These are phyloP conservation scores for Achroia grisella DNA, from an alignment of 1,140 invertebrate genomes.

Conservation along the genomic window DNA sequence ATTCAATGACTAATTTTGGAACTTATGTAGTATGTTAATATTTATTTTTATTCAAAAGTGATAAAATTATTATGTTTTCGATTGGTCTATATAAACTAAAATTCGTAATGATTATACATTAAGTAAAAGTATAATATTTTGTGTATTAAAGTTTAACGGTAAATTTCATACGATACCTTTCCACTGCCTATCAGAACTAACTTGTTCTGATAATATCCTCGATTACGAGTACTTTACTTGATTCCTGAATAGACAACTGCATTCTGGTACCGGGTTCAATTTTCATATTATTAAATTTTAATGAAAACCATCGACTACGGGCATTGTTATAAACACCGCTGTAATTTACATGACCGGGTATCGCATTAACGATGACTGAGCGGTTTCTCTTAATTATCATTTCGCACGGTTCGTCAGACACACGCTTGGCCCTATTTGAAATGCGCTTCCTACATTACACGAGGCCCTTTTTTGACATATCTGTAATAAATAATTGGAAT, in stretches of 20 bases:
- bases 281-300: constrained; percentile 51
- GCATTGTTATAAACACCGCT: constrained; percentile 55
- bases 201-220: too few relatives aligned
- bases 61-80: too few relatives aligned
- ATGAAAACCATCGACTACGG: constrained; percentile 46
- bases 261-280: constrained; percentile 21
- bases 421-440: constrained; percentile 27
- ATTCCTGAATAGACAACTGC: constrained; percentile 6
- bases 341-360: constrained; percentile 63
- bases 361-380: constrained; percentile 68
- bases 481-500: constrained; percentile 2
- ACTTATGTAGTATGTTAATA: too few relatives aligned
- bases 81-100: too few relatives aligned
- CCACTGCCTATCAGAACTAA: too few relatives aligned
- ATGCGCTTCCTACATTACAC: constrained; percentile 10
- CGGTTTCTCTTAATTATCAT: constrained; percentile 71
- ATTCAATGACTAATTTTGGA: too few relatives aligned
- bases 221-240: too few relatives aligned
- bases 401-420: constrained; percentile 66
- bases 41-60: too few relatives aligned
- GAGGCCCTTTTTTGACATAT: constrained; percentile 10
- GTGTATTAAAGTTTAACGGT: too few relatives aligned
- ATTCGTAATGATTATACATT: too few relatives aligned
- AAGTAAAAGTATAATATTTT: too few relatives aligned
- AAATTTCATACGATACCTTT: too few relatives aligned